Percentiles rank a stretch among this genome's conserved stretches.
phyloP scores from a whole-genome alignment of 1,140 invertebrate species.

The Zaprionus tsacasi region DNA sequence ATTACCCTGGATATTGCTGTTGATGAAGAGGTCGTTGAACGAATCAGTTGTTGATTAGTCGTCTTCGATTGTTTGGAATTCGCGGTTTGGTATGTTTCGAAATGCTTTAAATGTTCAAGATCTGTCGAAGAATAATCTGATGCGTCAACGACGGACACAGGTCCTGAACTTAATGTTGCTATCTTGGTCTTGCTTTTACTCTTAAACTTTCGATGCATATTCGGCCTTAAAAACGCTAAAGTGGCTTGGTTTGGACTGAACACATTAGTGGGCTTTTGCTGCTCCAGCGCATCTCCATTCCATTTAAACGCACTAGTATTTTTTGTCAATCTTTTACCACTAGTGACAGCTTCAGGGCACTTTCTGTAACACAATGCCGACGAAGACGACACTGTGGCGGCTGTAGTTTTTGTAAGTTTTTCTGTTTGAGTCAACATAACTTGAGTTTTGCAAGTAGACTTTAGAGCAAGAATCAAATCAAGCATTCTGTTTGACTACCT shows the following conservation, averaged over 20 bases:
- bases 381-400: background rate
- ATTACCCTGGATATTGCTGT: background rate
- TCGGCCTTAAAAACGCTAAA: slow-evolving; percentile 31
- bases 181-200: slow-evolving; percentile 54
- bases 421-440: background rate
- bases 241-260: slow-evolving; percentile 9
- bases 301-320: slow-evolving; percentile 1
- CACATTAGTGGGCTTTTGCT: slow-evolving; percentile 8
- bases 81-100: background rate
- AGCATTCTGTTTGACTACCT: background rate
- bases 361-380: background rate
- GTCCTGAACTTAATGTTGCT: background rate
- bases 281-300: background rate
- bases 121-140: background rate
- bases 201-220: slow-evolving; percentile 66
- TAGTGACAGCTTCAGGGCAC: background rate
- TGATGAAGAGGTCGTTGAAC: background rate
- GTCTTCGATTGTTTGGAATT: background rate
- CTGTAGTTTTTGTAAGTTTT: background rate
- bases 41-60: background rate
- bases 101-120: slow-evolving; percentile 1
- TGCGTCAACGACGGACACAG: background rate
- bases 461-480: background rate
- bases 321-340: background rate
- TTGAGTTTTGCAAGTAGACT: background rate